Evolutionary conservation across 2,888 invertebrate species (phyloP), one percentile per base, ranked within the genome.

Genomic region (Ischnura elegans): DNA sequence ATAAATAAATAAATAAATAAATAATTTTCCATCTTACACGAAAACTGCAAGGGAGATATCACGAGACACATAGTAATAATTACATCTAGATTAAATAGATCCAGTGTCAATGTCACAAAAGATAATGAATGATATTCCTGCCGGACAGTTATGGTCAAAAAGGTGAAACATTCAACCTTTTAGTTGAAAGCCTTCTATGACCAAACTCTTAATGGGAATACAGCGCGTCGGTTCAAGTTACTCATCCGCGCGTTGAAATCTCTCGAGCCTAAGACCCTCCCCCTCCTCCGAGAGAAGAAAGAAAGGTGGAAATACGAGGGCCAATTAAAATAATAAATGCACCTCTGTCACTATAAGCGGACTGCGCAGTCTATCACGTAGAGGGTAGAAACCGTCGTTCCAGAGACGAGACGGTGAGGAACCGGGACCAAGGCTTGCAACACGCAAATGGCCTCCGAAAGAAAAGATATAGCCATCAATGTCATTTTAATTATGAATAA

Each of bases 401-500:
- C 90, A 43, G 43, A 43, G 76, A 76, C 76, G 66, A 87, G 90
- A 43, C n/a, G 90, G 43, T 43, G 43, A 76, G 29, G 76, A 90
- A 90, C 61, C 90, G 90, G 90, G 43, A 66, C 76, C 76, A 16
- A n/a, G 25, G 61, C 6, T n/a, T n/a, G n/a, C n/a, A n/a, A 51
- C 51, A 51, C 51, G 61, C 29, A 29, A 25, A 36, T 76, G 43
- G 43, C 61, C 10, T 61, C 47, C 47, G 66, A 51, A 90, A 90
- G 90, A 61, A 90, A 90, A 90, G 90, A 90, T 90, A 90, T 55
- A 90, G 90, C 61, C 55, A 90, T 90, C 90, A 90, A 90, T 90
- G 90, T 90, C 90, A 66, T 90, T 90, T 90, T 90, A 90, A 90
- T 90, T 90, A 90, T 61, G 90, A 90, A 90, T 90, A 90, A 90